A percentile compares a stretch with the other conserved stretches of the same genome.
Conservation (phyloP, 2,797 vertebrate species). For the Phataginus tricuspis region DNA sequence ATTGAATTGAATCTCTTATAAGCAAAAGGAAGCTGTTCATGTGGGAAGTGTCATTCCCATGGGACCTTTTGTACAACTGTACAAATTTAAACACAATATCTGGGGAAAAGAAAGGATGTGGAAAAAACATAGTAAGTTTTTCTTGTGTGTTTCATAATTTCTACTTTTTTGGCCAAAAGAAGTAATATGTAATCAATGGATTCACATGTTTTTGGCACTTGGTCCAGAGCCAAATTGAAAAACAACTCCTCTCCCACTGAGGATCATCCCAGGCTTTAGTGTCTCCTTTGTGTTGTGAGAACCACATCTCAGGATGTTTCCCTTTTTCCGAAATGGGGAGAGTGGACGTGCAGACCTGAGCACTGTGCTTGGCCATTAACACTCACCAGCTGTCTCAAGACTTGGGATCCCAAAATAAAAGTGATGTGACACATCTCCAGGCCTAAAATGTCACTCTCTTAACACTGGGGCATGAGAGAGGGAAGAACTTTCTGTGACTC, state of each 20-base stretch:
- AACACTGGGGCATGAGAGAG: constrained; percentile 64
- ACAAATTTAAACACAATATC: constrained; percentile 76
- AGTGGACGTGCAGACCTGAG: constrained; percentile 79
- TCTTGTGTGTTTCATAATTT: constrained; percentile 68
- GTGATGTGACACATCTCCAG: constrained; percentile 59
- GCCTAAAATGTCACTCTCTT: constrained; percentile 52
- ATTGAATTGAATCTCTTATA: constrained; percentile 27
- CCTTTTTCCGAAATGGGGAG: constrained; percentile 37
- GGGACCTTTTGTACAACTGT: constrained; percentile 60
- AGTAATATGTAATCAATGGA: constrained; percentile 67
- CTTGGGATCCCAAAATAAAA: constrained; percentile 72
- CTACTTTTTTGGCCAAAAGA: constrained; percentile 43
- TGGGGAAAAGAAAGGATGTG: constrained; percentile 70
- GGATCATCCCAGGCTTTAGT: constrained; percentile 11
- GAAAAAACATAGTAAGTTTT: constrained; percentile 58
- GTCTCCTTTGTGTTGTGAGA: constrained; percentile 76
- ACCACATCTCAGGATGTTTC: constrained; percentile 73
- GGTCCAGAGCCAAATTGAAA: constrained; percentile 67
- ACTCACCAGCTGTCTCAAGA: constrained; percentile 76
- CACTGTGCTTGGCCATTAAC: constrained; percentile 65
- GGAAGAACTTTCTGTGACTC: constrained; percentile 69
- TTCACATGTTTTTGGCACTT: constrained; percentile 34
- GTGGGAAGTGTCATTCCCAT: constrained; percentile 70
- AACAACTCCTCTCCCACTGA: background rate
- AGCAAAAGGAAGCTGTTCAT: constrained; percentile 54